Percentiles rank a stretch among this genome's conserved stretches.
phyloP scores from a whole-genome alignment of 1,140 invertebrate species.

The Zaprionus camerounensis region DNA sequence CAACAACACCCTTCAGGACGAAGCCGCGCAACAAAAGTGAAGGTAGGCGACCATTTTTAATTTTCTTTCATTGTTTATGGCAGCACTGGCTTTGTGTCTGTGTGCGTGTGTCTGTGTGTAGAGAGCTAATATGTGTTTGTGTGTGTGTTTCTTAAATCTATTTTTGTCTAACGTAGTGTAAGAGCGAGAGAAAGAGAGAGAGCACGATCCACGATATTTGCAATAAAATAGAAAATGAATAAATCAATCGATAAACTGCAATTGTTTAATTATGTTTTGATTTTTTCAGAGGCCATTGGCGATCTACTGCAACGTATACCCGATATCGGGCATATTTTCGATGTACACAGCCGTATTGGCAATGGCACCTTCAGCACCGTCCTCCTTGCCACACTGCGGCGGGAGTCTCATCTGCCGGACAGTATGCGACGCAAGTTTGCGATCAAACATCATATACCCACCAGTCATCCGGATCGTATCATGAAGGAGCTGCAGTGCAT shows the following conservation, averaged over 20 bases:
- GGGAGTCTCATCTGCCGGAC: slow-evolving; percentile 84
- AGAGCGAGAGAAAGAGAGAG: not conserved
- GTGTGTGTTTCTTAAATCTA: slow-evolving; percentile 29
- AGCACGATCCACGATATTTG: slow-evolving; percentile 16
- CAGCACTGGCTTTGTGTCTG: slow-evolving; percentile 14
- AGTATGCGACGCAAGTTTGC: slow-evolving; percentile 88
- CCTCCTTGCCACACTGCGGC: slow-evolving; percentile 89
- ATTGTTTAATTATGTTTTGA: slow-evolving; percentile 4
- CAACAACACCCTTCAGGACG: slow-evolving; percentile 14
- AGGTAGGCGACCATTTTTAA: slow-evolving; percentile 50
- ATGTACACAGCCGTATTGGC: slow-evolving; percentile 89
- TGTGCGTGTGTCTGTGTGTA: slow-evolving; percentile 15
- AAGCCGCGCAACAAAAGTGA: slow-evolving; percentile 58
- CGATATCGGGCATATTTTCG: slow-evolving; percentile 87
- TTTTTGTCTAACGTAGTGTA: slow-evolving; percentile 33
- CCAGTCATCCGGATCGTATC: slow-evolving; percentile 90
- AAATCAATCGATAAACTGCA: slow-evolving; percentile 4
- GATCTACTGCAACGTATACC: slow-evolving; percentile 86
- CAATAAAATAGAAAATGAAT: slow-evolving; percentile 11
- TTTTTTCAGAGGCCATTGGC: slow-evolving; percentile 84
- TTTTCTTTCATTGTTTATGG: slow-evolving; percentile 16
- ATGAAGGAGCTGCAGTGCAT: slow-evolving; percentile 92
- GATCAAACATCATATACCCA: slow-evolving; percentile 93
- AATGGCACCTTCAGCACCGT: slow-evolving; percentile 94
- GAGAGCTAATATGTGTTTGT: slow-evolving; percentile 14